Conservation (phyloP, 2,888 invertebrate genomes). For the Megalurothrips usitatus region DNA sequence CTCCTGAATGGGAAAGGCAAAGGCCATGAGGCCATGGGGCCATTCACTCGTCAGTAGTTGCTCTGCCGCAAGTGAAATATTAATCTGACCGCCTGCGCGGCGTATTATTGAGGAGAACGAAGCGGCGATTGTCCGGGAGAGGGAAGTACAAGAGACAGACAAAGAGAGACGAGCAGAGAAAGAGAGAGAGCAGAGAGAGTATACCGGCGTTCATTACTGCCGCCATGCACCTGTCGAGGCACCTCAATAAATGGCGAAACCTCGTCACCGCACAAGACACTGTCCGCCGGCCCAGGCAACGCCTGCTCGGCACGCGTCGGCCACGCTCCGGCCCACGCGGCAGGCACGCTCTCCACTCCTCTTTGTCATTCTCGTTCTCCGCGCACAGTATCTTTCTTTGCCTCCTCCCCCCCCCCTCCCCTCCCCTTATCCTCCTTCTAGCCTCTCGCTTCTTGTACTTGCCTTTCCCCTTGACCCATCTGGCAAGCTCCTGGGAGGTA, state of each 20-base stretch:
- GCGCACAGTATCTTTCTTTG: not conserved
- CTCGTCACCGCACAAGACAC: too few relatives aligned
- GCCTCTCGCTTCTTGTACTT: not conserved
- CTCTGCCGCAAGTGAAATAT: not conserved
- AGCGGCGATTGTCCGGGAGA: not conserved
- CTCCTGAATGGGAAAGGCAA: too few relatives aligned
- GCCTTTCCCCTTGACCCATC: constrained; percentile 5
- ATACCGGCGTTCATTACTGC: too few relatives aligned
- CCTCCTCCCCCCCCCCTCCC: not conserved
- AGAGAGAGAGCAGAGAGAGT: not conserved
- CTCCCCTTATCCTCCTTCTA: not conserved
- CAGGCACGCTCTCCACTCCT: too few relatives aligned
- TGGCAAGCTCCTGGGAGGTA: constrained; percentile 15
- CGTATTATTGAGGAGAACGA: not conserved
- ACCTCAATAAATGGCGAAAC: too few relatives aligned
- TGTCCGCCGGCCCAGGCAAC: too few relatives aligned
- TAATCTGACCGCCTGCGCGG: not conserved
- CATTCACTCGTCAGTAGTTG: too few relatives aligned
- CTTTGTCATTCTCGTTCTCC: not conserved
- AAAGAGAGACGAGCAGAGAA: not conserved
- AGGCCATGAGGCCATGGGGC: too few relatives aligned
- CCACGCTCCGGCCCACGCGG: too few relatives aligned
- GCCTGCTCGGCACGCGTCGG: too few relatives aligned
- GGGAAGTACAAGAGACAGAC: not conserved
- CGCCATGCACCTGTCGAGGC: too few relatives aligned